phyloP scores from a whole-genome alignment of 2,797 vertebrate species.

The Acridotheres tristis region DNA sequence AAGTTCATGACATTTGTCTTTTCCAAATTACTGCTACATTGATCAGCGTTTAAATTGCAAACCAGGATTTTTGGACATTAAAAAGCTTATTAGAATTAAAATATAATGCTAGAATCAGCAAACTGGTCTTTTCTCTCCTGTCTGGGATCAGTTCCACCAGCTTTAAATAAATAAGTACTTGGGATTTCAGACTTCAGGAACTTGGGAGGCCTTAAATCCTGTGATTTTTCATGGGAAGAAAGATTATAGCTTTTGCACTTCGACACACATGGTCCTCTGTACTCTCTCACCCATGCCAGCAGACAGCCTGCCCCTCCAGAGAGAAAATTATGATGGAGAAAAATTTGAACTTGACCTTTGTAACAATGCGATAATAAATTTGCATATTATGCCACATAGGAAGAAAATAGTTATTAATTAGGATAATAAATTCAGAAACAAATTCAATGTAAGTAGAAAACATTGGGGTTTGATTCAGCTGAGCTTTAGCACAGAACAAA shows the following conservation, averaged over 20 bases:
- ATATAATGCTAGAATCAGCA: neutral
- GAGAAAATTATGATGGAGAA: neutral
- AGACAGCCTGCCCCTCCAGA: neutral
- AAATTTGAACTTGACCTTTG: neutral
- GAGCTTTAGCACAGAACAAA: neutral
- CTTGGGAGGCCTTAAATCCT: neutral
- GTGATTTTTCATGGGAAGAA: neutral
- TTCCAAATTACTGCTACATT: neutral
- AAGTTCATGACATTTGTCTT: neutral
- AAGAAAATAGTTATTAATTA: neutral
- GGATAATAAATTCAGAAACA: neutral
- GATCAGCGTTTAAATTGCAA: neutral
- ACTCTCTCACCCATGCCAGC: neutral
- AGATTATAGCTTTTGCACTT: neutral
- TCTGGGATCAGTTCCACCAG: neutral
- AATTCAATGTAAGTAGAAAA: neutral
- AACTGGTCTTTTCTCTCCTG: neutral
- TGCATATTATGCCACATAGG: neutral
- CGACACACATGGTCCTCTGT: neutral
- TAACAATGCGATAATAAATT: neutral
- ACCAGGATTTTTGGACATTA: neutral
- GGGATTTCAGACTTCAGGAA: neutral
- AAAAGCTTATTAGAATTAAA: neutral
- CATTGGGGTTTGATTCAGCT: neutral
- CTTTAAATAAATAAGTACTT: neutral